These are phyloP conservation scores for Platycheirus rosarum DNA, from an alignment of 2,888 invertebrate species.

Conservation along the genomic window DNA sequence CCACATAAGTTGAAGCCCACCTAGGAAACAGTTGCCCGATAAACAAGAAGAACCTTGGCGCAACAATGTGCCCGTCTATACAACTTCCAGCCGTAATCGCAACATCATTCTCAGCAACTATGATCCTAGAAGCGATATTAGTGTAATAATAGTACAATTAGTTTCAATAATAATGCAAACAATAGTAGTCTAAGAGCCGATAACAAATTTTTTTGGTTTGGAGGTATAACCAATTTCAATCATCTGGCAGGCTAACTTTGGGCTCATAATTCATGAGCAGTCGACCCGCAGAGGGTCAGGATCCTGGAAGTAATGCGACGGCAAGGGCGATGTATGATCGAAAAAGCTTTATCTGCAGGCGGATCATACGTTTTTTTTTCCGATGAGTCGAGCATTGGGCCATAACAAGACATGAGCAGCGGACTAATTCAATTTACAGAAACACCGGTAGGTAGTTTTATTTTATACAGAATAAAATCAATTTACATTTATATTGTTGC, in stretches of 20 bases:
- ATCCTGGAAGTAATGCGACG: conserved; percentile 76
- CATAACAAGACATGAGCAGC: conserved; percentile 96
- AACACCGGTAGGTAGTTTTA: conserved; percentile 88
- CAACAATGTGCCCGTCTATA: conserved; percentile 69
- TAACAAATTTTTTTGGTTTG: too few species aligned
- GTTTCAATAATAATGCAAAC: conserved; percentile 74
- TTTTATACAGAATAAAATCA: too few species aligned
- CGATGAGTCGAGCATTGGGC: conserved; percentile 96
- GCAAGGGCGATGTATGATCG: conserved; percentile 85
- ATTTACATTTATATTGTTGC: too few species aligned
- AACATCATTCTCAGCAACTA: conserved; percentile 82
- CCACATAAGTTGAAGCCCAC: conserved; percentile 75
- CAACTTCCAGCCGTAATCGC: conserved; percentile 78
- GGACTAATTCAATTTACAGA: conserved; percentile 94
- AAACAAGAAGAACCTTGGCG: conserved; percentile 59
- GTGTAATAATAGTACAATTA: conserved; percentile 74
- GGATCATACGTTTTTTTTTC: conserved; percentile 96
- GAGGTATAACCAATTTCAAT: too few species aligned
- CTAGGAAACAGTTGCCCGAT: conserved; percentile 55
- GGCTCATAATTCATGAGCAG: too few species aligned
- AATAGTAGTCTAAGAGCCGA: conserved; percentile 78
- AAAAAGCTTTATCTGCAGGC: conserved; percentile 97
- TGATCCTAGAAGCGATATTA: conserved; percentile 80
- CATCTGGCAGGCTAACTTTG: too few species aligned
- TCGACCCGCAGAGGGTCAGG: conserved; percentile 74